Conservation (phyloP, 1,140 invertebrate species). For the Pseudomyrmex cubaensis region DNA sequence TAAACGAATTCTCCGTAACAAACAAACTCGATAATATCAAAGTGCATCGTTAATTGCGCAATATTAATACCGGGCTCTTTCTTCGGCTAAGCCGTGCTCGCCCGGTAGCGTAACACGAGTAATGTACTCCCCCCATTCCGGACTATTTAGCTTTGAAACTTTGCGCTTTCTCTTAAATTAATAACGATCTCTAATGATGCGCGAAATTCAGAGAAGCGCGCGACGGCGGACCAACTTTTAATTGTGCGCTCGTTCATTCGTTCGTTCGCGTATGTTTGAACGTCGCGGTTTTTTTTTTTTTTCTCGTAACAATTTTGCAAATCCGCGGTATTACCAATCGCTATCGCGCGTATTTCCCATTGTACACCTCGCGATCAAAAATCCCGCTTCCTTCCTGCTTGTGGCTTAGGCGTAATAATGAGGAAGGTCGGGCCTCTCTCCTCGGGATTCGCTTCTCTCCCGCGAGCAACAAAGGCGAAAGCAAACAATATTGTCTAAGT, state of each 20-base stretch:
- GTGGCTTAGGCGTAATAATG: conserved; percentile 30
- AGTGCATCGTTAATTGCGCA: conserved; percentile 3
- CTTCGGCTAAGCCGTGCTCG: background rate
- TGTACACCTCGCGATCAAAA: conserved; percentile 14
- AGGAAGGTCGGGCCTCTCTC: conserved; percentile 27
- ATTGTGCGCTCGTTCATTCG: conserved; percentile 17
- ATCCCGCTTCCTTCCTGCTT: conserved; percentile 4
- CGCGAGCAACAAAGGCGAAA: conserved; percentile 36
- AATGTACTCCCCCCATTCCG: background rate
- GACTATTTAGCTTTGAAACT: conserved; percentile 49
- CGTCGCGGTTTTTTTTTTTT: background rate
- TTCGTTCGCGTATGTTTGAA: background rate
- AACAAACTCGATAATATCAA: background rate
- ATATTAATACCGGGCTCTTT: conserved; percentile 11
- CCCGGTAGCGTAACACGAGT: conserved; percentile 16
- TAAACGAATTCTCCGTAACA: background rate
- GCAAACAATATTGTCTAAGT: conserved; percentile 60
- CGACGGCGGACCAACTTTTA: conserved; percentile 35
- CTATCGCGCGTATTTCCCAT: background rate
- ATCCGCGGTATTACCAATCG: background rate
- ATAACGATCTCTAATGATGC: conserved; percentile 59
- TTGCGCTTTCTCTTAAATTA: conserved; percentile 45
- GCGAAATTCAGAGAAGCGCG: conserved; percentile 34
- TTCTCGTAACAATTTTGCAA: background rate
- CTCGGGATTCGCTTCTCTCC: conserved; percentile 4